These are phyloP conservation scores for Saccostrea glomerata DNA, from an alignment of 1,140 invertebrate species.

Conservation along the genomic window DNA sequence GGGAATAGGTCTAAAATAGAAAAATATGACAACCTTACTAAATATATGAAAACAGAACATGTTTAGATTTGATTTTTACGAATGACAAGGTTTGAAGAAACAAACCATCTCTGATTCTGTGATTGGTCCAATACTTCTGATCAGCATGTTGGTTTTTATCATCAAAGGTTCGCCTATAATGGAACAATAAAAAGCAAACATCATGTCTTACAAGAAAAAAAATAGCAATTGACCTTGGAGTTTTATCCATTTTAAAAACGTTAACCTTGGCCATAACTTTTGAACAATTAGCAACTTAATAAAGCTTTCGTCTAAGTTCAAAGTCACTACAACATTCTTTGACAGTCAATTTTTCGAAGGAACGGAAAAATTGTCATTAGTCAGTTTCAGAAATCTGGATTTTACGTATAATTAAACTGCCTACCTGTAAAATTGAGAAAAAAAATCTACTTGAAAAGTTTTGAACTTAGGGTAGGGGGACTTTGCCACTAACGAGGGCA, in stretches of 20 bases:
- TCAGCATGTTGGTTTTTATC: conserved; percentile 94
- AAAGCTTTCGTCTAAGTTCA: no score
- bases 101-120: conserved; percentile 93
- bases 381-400: no score
- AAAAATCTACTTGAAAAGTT: background rate
- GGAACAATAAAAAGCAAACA: background rate
- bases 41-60: background rate
- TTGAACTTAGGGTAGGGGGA: background rate
- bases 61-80: background rate
- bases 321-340: no score
- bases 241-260: no score
- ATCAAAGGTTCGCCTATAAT: conserved; percentile 88
- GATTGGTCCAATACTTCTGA: conserved; percentile 96
- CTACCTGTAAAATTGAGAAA: background rate
- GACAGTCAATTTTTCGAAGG: no score
- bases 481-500: background rate
- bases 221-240: background rate
- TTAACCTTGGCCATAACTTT: no score
- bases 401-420: no score
- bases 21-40: background rate
- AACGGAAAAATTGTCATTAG: no score
- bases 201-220: background rate
- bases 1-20: conserved; percentile 91
- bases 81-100: background rate
- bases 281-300: no score